Base-by-base conservation (phyloP, 2,797 vertebrate species). In the Kryptopterus vitreolus region DNA sequence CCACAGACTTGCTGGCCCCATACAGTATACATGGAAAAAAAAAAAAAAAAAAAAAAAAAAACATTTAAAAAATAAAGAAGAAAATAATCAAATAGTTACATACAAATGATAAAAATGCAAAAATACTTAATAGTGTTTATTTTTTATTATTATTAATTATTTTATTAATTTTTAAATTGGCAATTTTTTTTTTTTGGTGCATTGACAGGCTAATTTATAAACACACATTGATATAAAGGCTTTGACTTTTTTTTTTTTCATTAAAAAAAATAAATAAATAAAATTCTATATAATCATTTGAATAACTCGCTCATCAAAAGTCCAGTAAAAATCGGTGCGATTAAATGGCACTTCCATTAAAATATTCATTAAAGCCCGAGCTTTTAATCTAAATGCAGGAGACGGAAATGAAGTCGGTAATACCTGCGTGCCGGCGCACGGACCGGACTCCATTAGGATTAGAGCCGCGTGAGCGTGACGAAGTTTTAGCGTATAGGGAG, bases 381-480 rank as follows among this genome's bases (percentile, higher is more conserved):
- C 52, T 66, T n/a, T 68, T 75, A 48, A 80, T 80, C 71, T 75
- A 66, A 75, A 75, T 31, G 20, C 4, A 18, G 65, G 53, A 29
- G 73, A 81, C 58, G 26, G 46, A 58, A 76, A 70, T 26, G 31
- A 81, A 81, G 79, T 48, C 70, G 73, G 29, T 24, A 33, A 53
- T 68, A 59, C 46, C 63, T 59, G 68, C 73, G n/a, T 29, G 29
- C n/a, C 4, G 53, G 63, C 53, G 33, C 26, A 43, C 31, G 62
- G 70, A 57, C 73, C 15, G 52, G 52, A 68, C 79, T 62, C 73
- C 59, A 16, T 76, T 66, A 69, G 48, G 79, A 81, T 81, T 76
- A 75, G 29, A 22, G 48, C 29, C 8, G 58, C 26, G 29, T 35
- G 20, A 68, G 62, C 12, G 29, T 76, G 68, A 76, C 70, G 63